phyloP scores from a whole-genome alignment of 2,888 invertebrate species.

The Calameuta pallipes region DNA sequence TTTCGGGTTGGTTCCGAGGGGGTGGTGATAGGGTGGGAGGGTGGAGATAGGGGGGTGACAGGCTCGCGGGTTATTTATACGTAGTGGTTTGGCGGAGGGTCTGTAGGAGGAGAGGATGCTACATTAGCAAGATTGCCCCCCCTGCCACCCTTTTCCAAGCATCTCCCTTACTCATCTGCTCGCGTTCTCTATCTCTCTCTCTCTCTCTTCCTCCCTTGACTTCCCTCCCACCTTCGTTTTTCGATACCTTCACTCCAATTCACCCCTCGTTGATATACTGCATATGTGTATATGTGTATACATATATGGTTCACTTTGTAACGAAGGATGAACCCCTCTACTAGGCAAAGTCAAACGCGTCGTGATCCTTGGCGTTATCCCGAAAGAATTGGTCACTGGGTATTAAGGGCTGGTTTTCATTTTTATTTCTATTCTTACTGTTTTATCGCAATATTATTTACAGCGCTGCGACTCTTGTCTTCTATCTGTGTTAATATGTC shows the following conservation, averaged over 20 bases:
- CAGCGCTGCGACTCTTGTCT: background rate
- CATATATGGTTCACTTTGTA: background rate
- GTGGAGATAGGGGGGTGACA: slow-evolving; percentile 30
- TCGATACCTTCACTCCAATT: slow-evolving; percentile 14
- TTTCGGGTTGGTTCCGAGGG: slow-evolving; percentile 17
- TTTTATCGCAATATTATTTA: background rate
- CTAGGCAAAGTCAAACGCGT: background rate
- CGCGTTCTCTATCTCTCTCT: slow-evolving; percentile 23
- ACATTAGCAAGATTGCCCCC: slow-evolving; percentile 57
- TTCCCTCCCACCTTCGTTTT: slow-evolving; percentile 31
- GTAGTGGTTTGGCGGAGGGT: slow-evolving; percentile 48
- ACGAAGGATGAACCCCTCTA: background rate
- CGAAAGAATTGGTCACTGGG: background rate
- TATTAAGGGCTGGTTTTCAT: background rate
- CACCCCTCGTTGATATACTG: background rate
- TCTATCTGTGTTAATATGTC: background rate
- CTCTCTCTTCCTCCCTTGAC: slow-evolving; percentile 13
- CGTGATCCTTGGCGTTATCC: background rate
- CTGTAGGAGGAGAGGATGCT: slow-evolving; percentile 47
- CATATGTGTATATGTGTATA: background rate
- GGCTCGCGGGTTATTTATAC: slow-evolving; percentile 49
- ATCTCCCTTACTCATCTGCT: slow-evolving; percentile 14
- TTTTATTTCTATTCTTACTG: background rate
- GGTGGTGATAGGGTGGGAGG: slow-evolving; percentile 27
- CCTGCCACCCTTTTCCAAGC: slow-evolving; percentile 10